Evolutionary conservation across 2,113 vertebrate genomes (phyloP).

Genomic region (Atlantisia rogersi): DNA sequence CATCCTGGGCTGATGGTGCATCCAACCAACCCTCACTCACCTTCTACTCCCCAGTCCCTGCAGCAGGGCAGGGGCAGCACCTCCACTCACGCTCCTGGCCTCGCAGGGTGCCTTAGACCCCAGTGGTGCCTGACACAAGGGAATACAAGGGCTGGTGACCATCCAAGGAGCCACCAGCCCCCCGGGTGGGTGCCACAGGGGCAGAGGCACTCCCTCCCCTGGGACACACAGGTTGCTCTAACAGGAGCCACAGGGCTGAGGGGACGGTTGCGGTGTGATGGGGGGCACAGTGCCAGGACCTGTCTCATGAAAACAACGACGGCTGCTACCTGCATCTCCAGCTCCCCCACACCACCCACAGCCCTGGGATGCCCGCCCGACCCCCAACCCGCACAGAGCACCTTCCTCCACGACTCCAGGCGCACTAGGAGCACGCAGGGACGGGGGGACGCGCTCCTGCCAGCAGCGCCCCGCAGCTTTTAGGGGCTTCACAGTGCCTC

Average conservation of each 20-base stretch:
- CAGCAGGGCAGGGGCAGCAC: background rate
- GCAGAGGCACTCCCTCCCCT: background rate
- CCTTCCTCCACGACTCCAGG: background rate
- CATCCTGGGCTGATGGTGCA: background rate
- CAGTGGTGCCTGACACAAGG: accelerated
- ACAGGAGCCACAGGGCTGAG: background rate
- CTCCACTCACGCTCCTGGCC: accelerated
- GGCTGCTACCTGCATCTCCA: background rate
- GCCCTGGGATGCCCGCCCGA: accelerated
- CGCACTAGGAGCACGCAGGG: accelerated
- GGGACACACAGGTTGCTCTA: accelerated
- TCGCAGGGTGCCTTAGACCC: background rate
- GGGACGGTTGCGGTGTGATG: accelerated
- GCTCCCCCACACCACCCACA: background rate
- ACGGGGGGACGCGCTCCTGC: background rate
- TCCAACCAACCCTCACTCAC: background rate
- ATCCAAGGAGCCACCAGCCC: background rate
- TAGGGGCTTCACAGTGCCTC: background rate
- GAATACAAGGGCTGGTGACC: background rate
- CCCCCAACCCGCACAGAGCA: background rate
- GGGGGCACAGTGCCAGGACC: background rate
- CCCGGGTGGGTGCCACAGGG: background rate
- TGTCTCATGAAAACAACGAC: background rate
- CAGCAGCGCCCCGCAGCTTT: background rate
- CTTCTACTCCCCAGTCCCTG: background rate